These are phyloP conservation scores for Sialia sialis DNA, from an alignment of 2,113 vertebrate species.

Conservation along the genomic window DNA sequence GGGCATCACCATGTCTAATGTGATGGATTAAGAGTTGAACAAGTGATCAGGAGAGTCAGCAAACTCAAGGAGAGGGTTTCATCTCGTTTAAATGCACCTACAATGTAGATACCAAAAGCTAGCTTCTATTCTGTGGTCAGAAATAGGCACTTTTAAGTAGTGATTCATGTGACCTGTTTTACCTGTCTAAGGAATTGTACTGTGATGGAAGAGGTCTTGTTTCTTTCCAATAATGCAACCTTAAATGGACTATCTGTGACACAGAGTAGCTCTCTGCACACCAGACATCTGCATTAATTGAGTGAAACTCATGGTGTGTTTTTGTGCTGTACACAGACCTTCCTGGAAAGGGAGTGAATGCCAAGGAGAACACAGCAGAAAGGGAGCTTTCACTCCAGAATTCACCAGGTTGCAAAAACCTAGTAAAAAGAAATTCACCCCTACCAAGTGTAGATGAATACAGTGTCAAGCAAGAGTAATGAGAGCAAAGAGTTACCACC, in stretches of 20 bases:
- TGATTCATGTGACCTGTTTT: conserved; percentile 9
- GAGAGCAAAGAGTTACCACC: neutral
- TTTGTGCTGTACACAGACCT: neutral
- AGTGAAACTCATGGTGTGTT: neutral
- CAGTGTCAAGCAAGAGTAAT: neutral
- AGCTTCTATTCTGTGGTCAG: neutral
- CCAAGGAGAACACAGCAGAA: neutral
- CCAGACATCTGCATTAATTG: neutral
- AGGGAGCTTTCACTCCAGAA: neutral
- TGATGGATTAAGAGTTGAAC: neutral
- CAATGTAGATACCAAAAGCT: neutral
- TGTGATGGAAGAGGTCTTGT: neutral
- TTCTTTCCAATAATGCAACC: neutral
- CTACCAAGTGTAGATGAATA: neutral
- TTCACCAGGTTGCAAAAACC: neutral
- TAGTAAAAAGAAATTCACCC: neutral
- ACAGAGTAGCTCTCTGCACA: neutral
- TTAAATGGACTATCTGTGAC: neutral
- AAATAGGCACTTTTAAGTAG: neutral
- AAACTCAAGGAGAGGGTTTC: neutral
- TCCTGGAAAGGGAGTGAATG: neutral
- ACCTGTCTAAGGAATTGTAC: neutral
- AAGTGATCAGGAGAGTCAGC: neutral
- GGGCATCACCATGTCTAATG: neutral
- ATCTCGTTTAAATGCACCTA: neutral